Conservation (phyloP, 2,113 vertebrate species). For the Miniopterus natalensis region DNA sequence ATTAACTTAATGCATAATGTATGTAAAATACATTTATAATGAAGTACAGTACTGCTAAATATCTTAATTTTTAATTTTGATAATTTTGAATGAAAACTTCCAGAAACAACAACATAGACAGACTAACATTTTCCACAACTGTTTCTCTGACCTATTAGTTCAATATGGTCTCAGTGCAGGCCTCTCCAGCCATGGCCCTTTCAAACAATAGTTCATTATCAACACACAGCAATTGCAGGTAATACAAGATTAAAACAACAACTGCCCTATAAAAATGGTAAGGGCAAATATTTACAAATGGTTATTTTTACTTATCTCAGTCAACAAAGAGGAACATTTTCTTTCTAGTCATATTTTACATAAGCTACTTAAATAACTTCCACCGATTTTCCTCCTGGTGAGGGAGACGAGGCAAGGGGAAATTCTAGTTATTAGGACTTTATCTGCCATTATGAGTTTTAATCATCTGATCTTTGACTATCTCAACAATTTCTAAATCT, state of each 20-base stretch:
- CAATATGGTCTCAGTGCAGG: neutral
- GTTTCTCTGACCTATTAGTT: neutral
- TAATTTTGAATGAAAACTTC: neutral
- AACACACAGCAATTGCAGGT: neutral
- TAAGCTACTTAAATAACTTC: neutral
- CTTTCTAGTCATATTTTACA: neutral
- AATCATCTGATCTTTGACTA: neutral
- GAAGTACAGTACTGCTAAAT: neutral
- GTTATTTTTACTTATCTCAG: neutral
- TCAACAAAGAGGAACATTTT: neutral
- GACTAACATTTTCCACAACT: neutral
- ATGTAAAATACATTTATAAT: slow-evolving; percentile 11
- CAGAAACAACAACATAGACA: slow-evolving; percentile 7
- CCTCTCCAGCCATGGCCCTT: neutral
- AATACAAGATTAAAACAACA: slow-evolving; percentile 16
- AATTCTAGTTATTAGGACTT: neutral
- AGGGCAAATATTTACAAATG: neutral
- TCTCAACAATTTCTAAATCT: neutral
- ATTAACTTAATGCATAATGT: neutral
- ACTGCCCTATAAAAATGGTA: neutral
- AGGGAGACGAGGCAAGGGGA: neutral
- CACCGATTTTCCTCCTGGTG: neutral
- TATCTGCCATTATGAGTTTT: neutral
- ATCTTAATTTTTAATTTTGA: slow-evolving; percentile 25
- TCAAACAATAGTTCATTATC: slow-evolving; percentile 1